Evolutionary conservation across 2,888 invertebrate genomes (phyloP), one percentile per base, ranked within the genome.

Genomic region (Dolichomitus sp.): DNA sequence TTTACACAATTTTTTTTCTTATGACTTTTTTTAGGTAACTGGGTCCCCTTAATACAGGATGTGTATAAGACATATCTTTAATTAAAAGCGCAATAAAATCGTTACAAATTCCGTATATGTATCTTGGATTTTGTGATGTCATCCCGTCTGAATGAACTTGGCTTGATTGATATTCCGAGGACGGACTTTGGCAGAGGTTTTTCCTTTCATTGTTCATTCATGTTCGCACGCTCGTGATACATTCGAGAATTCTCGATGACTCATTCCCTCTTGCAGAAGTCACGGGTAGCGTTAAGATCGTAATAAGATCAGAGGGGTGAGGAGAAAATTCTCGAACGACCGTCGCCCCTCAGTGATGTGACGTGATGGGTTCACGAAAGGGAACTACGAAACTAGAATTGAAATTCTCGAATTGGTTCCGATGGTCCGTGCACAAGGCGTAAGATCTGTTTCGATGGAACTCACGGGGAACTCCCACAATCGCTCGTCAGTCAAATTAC

Each of bases 161-260:
- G 17, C 59, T 2, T 57, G 59, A 77, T 81, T 76, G 72, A 76
- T 77, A 81, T 81, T 77, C 81, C 59, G 57, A 59, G 17, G 66
- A 66, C 33, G 73, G 63, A 73, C 59, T 73, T 61, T 52, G 42
- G 50, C 42, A 45, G 14, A 52, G 54, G 50, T 81, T 77, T 81
- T 81, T 61, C 52, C 72, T 61, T 69, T 81, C 76, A 77, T 81
- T 68, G 72, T 76, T 66, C 57, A 66, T 66, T 76, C 81, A 72
- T 57, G 50, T 57, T 72, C 59, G 59, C 23, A 33, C 68, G 37
- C 76, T 50, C 52, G 66, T 12, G 52, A 76, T 81, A 27, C 72
- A 30, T 54, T 66, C 40, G 50, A n/a, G 37, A 17, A 30, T n/a
- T 61, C 33, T 30, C 33, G 72, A 81, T 81, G 81, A 81, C 76